Evolutionary conservation across 2,888 invertebrate genomes (phyloP).

Genomic region (Corythucha ciliata): DNA sequence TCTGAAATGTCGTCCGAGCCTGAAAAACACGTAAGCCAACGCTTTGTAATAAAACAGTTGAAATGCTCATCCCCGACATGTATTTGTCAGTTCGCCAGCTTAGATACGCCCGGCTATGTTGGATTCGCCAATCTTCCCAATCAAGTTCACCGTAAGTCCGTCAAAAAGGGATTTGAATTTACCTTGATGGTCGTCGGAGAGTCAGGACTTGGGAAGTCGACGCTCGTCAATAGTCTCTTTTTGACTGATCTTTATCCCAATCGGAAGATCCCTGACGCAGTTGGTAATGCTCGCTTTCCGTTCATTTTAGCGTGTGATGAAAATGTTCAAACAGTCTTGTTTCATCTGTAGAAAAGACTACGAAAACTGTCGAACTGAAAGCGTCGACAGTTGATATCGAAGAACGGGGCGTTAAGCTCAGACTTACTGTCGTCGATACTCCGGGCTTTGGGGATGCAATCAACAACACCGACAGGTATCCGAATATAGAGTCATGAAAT

Average conservation of each 20-base stretch:
- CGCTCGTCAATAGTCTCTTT: conserved; percentile 88
- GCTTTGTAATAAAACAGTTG: no score
- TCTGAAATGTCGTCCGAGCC: no score
- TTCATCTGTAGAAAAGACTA: conserved; percentile 64
- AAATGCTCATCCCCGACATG: no score
- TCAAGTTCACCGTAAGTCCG: conserved; percentile 93
- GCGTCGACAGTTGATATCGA: conserved; percentile 95
- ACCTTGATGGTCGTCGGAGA: conserved; percentile 92
- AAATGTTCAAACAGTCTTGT: neutral
- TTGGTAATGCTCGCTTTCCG: conserved; percentile 50
- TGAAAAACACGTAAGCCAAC: no score
- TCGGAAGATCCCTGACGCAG: conserved; percentile 75
- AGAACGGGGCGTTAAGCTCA: conserved; percentile 85
- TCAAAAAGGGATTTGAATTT: conserved; percentile 96
- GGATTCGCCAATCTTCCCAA: conserved; percentile 93
- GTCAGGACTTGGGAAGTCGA: conserved; percentile 90
- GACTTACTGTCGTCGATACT: conserved; percentile 89
- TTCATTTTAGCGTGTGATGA: neutral
- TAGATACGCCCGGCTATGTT: conserved; percentile 80
- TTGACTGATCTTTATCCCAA: conserved; percentile 92
- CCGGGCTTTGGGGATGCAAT: conserved; percentile 95
- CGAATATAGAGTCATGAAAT: no score
- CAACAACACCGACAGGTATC: conserved; percentile 73
- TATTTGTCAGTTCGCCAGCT: conserved; percentile 75
- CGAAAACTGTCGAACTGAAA: conserved; percentile 86